These are phyloP conservation scores for Scaptomyza parva DNA, from an alignment of 2,888 invertebrate species.

Conservation along the genomic window DNA sequence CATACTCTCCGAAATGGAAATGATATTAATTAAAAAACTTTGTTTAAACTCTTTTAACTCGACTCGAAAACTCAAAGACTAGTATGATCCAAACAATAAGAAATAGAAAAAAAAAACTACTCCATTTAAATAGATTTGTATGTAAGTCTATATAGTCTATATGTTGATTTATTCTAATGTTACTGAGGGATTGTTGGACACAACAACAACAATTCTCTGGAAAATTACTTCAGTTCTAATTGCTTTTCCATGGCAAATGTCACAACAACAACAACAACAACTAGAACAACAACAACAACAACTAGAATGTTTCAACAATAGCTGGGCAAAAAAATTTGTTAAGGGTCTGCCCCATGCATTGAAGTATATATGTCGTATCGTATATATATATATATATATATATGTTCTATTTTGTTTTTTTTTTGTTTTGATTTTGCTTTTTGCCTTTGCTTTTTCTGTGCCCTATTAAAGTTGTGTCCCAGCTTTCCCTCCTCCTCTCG, in stretches of 20 bases:
- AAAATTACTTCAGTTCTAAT: conserved; percentile 53
- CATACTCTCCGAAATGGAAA: conserved; percentile 46
- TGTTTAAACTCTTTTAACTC: conserved; percentile 20
- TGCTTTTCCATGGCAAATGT: conserved; percentile 66
- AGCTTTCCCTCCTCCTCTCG: background rate
- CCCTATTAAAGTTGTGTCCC: no score
- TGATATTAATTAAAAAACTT: conserved; percentile 61
- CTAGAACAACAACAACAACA: conserved; percentile 46
- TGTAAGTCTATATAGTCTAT: conserved; percentile 6
- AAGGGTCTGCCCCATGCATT: conserved; percentile 32
- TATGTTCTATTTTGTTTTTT: conserved; percentile 14
- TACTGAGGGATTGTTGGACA: background rate
- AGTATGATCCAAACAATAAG: no score
- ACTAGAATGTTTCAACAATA: conserved; percentile 33
- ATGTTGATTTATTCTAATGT: conserved; percentile 7
- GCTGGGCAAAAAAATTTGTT: conserved; percentile 33
- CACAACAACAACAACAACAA: conserved; percentile 44
- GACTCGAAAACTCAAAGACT: conserved; percentile 19
- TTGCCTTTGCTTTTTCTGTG: no score
- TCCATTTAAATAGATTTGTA: background rate
- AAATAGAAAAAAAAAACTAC: background rate
- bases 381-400: no score
- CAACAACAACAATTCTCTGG: no score
- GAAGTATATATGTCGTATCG: conserved; percentile 6
- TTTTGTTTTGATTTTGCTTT: conserved; percentile 38